A percentile compares a stretch with the other conserved stretches of the same genome.
Evolutionary conservation across 2,797 vertebrate genomes (phyloP).

Genomic region (Melanotaenia boesemani): DNA sequence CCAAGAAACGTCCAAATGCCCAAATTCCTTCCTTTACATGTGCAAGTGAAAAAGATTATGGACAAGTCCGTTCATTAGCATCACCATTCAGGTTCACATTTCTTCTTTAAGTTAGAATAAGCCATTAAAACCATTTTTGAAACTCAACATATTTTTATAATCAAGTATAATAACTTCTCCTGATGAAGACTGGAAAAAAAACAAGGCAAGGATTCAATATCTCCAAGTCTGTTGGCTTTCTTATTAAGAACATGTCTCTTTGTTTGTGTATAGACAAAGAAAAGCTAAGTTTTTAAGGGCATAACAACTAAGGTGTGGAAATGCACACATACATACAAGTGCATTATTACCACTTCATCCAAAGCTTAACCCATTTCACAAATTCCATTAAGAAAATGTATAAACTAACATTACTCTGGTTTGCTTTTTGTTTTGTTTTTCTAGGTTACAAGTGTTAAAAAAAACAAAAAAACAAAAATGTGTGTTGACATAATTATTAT

Average conservation of each 20-base stretch:
- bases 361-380: not conserved
- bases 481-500: slow-evolving; percentile 5
- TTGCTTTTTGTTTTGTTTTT: slow-evolving; percentile 2
- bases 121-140: slow-evolving; percentile 16
- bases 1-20: slow-evolving; percentile 24
- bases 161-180: slow-evolving; percentile 40
- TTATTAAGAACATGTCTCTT: slow-evolving; percentile 21
- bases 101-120: slow-evolving; percentile 9
- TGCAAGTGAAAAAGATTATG: slow-evolving; percentile 31
- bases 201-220: slow-evolving; percentile 28
- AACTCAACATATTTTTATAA: slow-evolving; percentile 17
- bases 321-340: not conserved
- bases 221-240: slow-evolving; percentile 40
- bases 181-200: slow-evolving; percentile 22
- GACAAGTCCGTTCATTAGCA: slow-evolving; percentile 1
- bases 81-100: slow-evolving; percentile 30
- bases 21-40: not conserved
- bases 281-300: not conserved
- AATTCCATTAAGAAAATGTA: not conserved
- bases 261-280: slow-evolving; percentile 1
- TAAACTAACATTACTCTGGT: not conserved
- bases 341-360: not conserved
- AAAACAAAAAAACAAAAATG: not conserved
- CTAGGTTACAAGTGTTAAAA: slow-evolving; percentile 1
- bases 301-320: not conserved